Percentiles rank a stretch among this genome's conserved stretches.
These are phyloP conservation scores for Thera britannica DNA, from an alignment of 2,888 invertebrate species.

Conservation along the genomic window DNA sequence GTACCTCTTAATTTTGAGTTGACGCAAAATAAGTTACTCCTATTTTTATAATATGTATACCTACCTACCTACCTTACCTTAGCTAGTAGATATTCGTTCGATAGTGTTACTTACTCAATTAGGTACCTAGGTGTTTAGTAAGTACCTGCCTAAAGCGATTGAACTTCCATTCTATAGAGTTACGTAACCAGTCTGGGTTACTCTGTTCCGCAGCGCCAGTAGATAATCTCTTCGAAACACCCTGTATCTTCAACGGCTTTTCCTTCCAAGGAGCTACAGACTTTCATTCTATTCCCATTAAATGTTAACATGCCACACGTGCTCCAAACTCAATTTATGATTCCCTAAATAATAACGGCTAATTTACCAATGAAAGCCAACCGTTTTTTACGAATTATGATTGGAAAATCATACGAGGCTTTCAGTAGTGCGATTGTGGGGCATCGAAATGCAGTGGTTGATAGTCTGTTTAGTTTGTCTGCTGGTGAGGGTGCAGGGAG, in stretches of 20 bases:
- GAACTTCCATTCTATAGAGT: too few relatives aligned
- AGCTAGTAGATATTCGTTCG: too few relatives aligned
- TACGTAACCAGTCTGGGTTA: too few relatives aligned
- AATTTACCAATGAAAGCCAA: conserved; percentile 35
- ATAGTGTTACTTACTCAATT: background rate
- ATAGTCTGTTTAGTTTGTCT: conserved; percentile 51
- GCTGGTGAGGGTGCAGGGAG: conserved; percentile 55
- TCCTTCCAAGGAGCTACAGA: conserved; percentile 32
- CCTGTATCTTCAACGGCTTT: conserved; percentile 22
- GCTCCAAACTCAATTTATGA: conserved; percentile 54
- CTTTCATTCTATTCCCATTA: conserved; percentile 52
- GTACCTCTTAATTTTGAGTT: too few relatives aligned
- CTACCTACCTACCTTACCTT: too few relatives aligned
- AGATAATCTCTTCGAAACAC: conserved; percentile 6
- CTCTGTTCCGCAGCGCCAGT: too few relatives aligned
- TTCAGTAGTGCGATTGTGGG: conserved; percentile 46
- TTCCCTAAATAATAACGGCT: conserved; percentile 55
- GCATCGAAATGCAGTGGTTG: conserved; percentile 64
- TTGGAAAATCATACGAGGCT: conserved; percentile 45
- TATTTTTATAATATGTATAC: too few relatives aligned
- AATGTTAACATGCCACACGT: conserved; percentile 68
- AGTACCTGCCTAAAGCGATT: too few relatives aligned
- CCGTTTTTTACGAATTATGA: conserved; percentile 67
- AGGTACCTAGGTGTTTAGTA: too few relatives aligned
- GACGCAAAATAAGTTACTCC: too few relatives aligned